A percentile compares a stretch with the other conserved stretches of the same genome.
Evolutionary conservation across 92 coral and sea anemone species (phyloP).

Genomic region (Scolanthus callimorphus): DNA sequence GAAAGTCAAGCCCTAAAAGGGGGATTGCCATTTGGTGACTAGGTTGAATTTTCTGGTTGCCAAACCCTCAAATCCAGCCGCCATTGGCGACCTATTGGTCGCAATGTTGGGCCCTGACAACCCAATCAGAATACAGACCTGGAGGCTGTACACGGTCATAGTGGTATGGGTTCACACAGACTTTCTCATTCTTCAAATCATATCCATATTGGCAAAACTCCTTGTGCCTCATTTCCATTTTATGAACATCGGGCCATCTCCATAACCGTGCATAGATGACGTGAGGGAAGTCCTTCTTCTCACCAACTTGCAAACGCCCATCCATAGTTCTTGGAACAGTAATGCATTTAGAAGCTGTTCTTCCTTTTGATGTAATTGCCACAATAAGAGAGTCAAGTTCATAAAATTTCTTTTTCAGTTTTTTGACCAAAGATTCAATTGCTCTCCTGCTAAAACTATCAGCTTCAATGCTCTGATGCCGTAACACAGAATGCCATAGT

Average conservation of each 20-base stretch:
- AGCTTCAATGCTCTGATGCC: conserved; percentile 88
- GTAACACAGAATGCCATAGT: conserved; percentile 89
- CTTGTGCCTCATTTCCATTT: conserved; percentile 97
- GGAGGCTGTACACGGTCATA: conserved; percentile 99
- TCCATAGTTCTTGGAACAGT: conserved; percentile 99
- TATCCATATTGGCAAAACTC: conserved; percentile 98
- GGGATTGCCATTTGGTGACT: no score
- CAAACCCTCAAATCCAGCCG: no score
- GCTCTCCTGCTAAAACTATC: conserved; percentile 96
- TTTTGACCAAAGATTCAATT: conserved; percentile 93
- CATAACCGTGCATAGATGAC: conserved; percentile 98
- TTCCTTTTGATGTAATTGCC: conserved; percentile 94
- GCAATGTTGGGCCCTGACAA: no score
- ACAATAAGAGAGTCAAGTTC: conserved; percentile 95
- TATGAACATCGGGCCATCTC: conserved; percentile 99
- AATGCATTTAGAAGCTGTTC: conserved; percentile 96
- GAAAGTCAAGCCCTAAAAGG: no score
- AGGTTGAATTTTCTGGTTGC: no score
- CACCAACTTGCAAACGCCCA: conserved; percentile 97
- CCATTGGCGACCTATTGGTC: no score
- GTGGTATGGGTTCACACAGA: conserved; percentile 98
- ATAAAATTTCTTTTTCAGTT: conserved; percentile 88
- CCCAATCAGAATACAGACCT: conserved; percentile 53
- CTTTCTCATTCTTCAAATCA: conserved; percentile 96
- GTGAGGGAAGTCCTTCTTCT: conserved; percentile 99